Conservation (phyloP, 1,140 invertebrate genomes). For the Apis mellifera region Amel_HAv3.1 CM009932.2:11485501-11486000, state of each 20-base stretch:
- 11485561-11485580: conserved; percentile 46
- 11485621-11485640: not conserved
- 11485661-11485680: not conserved
- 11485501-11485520: conserved; percentile 54
- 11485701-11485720: too few species aligned
- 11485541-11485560: conserved; percentile 60
- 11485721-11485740: not conserved
- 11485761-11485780: not conserved
- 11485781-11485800: not conserved
- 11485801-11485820: not conserved
- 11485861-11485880: not conserved
- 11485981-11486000: not conserved
- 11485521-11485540: conserved; percentile 64
- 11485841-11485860: not conserved
- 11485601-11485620: not conserved
- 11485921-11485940: conserved; percentile 32
- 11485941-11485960: conserved; percentile 27
- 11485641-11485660: not conserved
- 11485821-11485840: not conserved
- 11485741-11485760: not conserved
- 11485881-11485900: not conserved
- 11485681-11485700: too few species aligned
- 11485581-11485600: conserved; percentile 13
- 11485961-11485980: conserved; percentile 11
- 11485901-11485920: too few species aligned